Conservation (phyloP, 2,888 invertebrate species). For the Rapana venosa region DNA sequence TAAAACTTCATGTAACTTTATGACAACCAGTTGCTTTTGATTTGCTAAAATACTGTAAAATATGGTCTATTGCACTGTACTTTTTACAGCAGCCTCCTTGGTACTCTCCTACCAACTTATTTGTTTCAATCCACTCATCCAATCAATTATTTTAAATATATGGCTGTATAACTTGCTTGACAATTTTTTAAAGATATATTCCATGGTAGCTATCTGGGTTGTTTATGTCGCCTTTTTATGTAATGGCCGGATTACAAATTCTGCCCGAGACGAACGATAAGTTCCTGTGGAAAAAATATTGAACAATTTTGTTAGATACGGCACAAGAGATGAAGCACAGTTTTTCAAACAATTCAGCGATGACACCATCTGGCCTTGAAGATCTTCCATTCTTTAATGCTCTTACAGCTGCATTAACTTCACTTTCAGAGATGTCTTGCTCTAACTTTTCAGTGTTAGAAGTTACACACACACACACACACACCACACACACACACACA, state of each 20-base stretch:
- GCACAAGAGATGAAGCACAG: background rate
- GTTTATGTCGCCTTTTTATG: background rate
- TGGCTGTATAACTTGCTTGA: background rate
- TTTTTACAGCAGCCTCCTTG: too few relatives aligned
- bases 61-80: too few relatives aligned
- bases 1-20: too few relatives aligned
- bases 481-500: too few relatives aligned
- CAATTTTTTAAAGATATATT: background rate
- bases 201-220: background rate
- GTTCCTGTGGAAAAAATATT: background rate
- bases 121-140: background rate
- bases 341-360: background rate
- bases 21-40: too few relatives aligned
- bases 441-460: background rate
- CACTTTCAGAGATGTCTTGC: background rate
- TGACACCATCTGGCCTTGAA: background rate
- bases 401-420: background rate
- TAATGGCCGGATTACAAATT: background rate
- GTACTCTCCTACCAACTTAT: too few relatives aligned
- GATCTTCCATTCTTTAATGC: background rate
- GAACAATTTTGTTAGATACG: background rate
- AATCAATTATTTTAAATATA: background rate
- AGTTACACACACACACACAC: too few relatives aligned
- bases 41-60: too few relatives aligned
- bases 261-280: background rate